Conservation (phyloP, 2,113 vertebrate species). For the Collichthys lucidus region DNA sequence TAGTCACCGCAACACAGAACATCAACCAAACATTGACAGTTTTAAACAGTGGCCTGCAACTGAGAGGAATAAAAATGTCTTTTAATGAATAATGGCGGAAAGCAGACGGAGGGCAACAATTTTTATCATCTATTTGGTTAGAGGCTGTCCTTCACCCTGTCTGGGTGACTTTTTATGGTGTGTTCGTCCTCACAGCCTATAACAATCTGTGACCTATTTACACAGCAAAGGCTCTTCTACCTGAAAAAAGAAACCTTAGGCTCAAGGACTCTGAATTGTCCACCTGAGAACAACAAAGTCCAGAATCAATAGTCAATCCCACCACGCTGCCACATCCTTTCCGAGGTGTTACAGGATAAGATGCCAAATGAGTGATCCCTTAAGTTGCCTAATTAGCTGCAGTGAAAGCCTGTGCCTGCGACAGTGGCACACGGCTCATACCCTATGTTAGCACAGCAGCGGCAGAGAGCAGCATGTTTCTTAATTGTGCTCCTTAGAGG, state of each 20-base stretch:
- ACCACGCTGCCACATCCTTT: slow-evolving; percentile 35
- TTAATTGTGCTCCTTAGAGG: slow-evolving; percentile 74
- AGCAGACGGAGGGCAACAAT: slow-evolving; percentile 49
- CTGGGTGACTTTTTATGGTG: slow-evolving; percentile 64
- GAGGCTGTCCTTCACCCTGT: slow-evolving; percentile 62
- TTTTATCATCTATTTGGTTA: slow-evolving; percentile 68
- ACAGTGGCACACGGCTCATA: slow-evolving; percentile 34
- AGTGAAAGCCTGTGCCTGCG: slow-evolving; percentile 30
- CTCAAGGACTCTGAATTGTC: slow-evolving; percentile 51
- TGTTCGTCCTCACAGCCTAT: slow-evolving; percentile 48
- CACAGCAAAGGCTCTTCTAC: slow-evolving; percentile 47
- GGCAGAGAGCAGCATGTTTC: slow-evolving; percentile 58
- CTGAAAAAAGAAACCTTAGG: slow-evolving; percentile 58
- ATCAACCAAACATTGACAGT: slow-evolving; percentile 52
- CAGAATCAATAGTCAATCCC: slow-evolving; percentile 54
- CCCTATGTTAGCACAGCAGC: slow-evolving; percentile 37
- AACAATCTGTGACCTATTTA: slow-evolving; percentile 75
- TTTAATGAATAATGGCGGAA: slow-evolving; percentile 49
- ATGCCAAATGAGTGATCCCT: slow-evolving; percentile 54
- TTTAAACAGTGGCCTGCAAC: slow-evolving; percentile 46
- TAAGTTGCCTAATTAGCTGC: slow-evolving; percentile 47
- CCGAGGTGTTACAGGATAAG: slow-evolving; percentile 18
- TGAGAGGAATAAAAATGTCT: slow-evolving; percentile 43
- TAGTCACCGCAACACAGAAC: slow-evolving; percentile 57
- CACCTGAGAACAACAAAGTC: slow-evolving; percentile 48